Conservation (phyloP, 2,888 invertebrate genomes). For the Acanthopleura granulata region DNA sequence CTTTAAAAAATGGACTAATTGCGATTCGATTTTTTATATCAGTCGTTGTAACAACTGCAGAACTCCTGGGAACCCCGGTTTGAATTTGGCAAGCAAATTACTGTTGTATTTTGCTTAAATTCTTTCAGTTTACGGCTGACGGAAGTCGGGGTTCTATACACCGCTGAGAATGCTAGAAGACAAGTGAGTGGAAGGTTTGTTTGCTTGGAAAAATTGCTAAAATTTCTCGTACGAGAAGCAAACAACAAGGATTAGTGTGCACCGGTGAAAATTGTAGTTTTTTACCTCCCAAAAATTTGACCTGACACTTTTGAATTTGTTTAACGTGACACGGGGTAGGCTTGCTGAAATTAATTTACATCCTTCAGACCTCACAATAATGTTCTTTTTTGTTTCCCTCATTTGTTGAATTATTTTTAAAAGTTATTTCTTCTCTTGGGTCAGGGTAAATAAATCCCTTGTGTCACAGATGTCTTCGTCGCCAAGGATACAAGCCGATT, state of each 20-base stretch:
- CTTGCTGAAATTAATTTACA: conserved; percentile 3
- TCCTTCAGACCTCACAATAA: background rate
- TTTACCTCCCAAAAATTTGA: conserved; percentile 12
- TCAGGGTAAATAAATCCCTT: background rate
- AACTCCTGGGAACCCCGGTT: too few species aligned
- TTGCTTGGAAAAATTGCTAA: conserved; percentile 10
- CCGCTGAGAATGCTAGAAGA: conserved; percentile 1
- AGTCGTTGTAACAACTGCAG: too few species aligned
- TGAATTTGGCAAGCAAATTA: too few species aligned
- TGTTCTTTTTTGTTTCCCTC: conserved; percentile 2
- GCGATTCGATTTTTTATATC: too few species aligned
- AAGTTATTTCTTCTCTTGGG: background rate
- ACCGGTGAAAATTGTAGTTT: background rate
- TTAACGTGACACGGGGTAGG: conserved; percentile 2
- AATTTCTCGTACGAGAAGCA: conserved; percentile 1
- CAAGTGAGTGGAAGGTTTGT: background rate
- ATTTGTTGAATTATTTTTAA: conserved; percentile 5
- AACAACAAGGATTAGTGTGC: background rate
- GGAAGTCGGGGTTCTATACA: background rate
- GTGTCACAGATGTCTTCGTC: too few species aligned
- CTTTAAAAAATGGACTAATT: too few species aligned
- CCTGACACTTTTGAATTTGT: conserved; percentile 4
- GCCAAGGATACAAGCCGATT: too few species aligned
- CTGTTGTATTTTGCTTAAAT: too few species aligned
- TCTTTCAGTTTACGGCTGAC: background rate